Percentiles rank a stretch among this genome's conserved stretches.
phyloP scores from a whole-genome alignment of 2,113 vertebrate species.

The Trichomycterus rosablanca region DNA sequence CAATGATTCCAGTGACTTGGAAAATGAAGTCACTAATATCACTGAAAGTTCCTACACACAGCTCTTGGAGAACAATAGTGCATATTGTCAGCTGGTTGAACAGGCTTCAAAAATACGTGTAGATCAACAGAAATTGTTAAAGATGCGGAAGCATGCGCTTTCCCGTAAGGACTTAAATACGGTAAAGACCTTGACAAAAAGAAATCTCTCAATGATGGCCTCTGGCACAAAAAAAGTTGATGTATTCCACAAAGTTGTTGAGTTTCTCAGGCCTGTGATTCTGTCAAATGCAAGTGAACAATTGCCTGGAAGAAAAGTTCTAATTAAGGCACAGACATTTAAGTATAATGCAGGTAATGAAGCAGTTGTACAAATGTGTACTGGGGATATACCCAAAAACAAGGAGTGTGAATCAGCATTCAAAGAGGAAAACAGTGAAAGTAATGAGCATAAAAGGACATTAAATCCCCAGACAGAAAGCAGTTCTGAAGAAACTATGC shows the following conservation, averaged over 20 bases:
- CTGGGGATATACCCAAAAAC: not conserved
- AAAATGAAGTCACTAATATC: slow-evolving; percentile 7
- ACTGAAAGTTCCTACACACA: slow-evolving; percentile 2
- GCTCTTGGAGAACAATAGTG: slow-evolving; percentile 32
- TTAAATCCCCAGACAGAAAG: not conserved
- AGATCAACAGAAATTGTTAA: slow-evolving; percentile 6
- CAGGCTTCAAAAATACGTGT: slow-evolving; percentile 25
- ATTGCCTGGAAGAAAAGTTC: slow-evolving; percentile 17
- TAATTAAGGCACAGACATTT: slow-evolving; percentile 7
- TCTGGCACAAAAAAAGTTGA: not conserved
- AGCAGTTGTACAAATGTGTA: not conserved
- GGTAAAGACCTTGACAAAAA: not conserved
- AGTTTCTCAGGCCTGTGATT: slow-evolving; percentile 15
- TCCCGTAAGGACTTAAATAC: not conserved
- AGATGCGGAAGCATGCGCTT: not conserved
- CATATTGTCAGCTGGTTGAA: slow-evolving; percentile 29
- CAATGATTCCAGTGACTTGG: slow-evolving; percentile 26
- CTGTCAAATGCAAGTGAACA: not conserved
- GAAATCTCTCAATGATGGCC: not conserved
- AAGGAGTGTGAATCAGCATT: not conserved
- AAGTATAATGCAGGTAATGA: slow-evolving; percentile 20
- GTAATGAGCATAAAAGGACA: not conserved
- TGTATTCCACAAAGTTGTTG: slow-evolving; percentile 28
- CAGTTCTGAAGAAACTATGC: slow-evolving; percentile 5
- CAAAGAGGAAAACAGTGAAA: not conserved